Base-by-base conservation (phyloP, 2,113 vertebrate species). In the Urocitellus parryii region DNA sequence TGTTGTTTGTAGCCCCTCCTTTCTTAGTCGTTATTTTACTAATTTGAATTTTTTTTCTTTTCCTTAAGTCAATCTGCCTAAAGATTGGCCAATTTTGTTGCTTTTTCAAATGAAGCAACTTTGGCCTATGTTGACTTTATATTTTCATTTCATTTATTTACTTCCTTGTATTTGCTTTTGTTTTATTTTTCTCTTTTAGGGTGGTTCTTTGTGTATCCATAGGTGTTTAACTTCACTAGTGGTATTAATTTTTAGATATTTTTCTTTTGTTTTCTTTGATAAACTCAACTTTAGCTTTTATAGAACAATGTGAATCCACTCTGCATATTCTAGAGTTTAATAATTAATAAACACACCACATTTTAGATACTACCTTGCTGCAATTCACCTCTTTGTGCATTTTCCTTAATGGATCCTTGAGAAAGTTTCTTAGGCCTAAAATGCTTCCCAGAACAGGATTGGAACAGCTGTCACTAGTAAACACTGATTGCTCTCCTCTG, bases 261-360 rank as follows among this genome's bases (percentile, higher is more conserved):
- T 86, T 95, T 77, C 37, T 16, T 37, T 85, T 67, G 74, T n/a
- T 94, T 77, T 82, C 12, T 6, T 80, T 65, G 24, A 88, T 78
- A 77, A 65, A 72, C 6, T 83, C 56, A 86, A n/a, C 14, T 90
- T 12, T 39, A 53, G 53, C 11, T 70, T 81, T 77, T 53, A 87
- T 81, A 76, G 37, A 70, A 39, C 20, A 53, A 68, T 29, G n/a
- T 13, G 58, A 18, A 93, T 81, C 12, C 3, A 51, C 32, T 96
- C 16, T 82, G 17, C 2, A 32, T 83, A 10, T 8, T 58, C 5
- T 58, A 8, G 78, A n/a, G 34, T 63, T 29, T 77, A 83, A 77
- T n/a, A 77, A 9, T 29, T 22, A 83, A 77, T 42, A 48, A 91
- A 32, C 48, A 83, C 4, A 9, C 20, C 22, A 56, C 4, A 24